Evolutionary conservation across 2,797 vertebrate species (phyloP).

Genomic region (Bufotes viridis): DNA sequence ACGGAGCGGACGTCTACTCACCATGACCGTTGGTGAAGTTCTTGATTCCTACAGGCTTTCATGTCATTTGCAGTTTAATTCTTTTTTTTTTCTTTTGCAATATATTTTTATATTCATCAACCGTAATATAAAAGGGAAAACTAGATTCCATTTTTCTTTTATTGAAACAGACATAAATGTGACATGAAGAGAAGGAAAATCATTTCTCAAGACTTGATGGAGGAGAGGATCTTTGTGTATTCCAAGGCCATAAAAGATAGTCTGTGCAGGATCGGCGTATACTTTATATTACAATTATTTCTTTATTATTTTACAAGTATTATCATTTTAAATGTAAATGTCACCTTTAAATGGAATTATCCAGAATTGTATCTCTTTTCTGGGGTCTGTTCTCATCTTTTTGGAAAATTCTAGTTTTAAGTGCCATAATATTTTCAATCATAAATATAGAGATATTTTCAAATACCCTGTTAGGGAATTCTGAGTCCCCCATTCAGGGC

Average conservation of each 20-base stretch:
- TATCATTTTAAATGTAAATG: constrained; percentile 2
- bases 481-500: too few species aligned
- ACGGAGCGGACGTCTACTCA: constrained; percentile 13
- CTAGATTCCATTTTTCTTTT: background rate
- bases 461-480: background rate
- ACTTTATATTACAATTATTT: background rate
- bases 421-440: too few species aligned
- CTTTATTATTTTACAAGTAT: background rate
- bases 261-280: background rate
- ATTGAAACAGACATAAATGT: constrained; percentile 20
- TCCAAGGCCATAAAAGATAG: background rate
- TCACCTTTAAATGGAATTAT: background rate
- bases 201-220: constrained; percentile 6
- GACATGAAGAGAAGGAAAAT: constrained; percentile 7
- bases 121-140: background rate
- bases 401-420: background rate
- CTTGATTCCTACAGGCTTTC: constrained; percentile 34
- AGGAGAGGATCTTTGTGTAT: background rate
- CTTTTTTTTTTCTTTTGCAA: background rate
- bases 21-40: constrained; percentile 15
- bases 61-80: constrained; percentile 28
- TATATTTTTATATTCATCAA: constrained; percentile 9
- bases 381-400: background rate
- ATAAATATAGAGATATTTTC: background rate
- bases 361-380: background rate